Evolutionary conservation across 2,797 vertebrate species (phyloP), one percentile per base, ranked within the genome.

Genomic region (Anguilla megastoma): DNA sequence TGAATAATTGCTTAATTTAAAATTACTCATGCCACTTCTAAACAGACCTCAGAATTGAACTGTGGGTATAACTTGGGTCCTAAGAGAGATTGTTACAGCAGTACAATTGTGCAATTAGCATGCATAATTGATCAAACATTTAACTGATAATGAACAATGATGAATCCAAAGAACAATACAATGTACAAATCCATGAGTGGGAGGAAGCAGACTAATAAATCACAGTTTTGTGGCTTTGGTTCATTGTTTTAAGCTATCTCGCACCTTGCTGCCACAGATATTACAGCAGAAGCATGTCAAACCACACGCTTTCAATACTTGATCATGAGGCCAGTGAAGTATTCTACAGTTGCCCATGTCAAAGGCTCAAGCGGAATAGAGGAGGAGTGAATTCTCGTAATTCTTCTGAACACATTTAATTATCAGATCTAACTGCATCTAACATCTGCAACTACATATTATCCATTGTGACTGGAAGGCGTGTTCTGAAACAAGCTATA

Each of bases 41-140:
- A 89, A 83, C 91, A 91, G 36, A 79, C 36, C 89, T 91, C 90
- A 80, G 91, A 89, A 89, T 93, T 91, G 89, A 88, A 86, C 66
- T 85, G 86, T 88, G 90, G 87, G 89, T 91, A 90, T 94, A 96
- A 96, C 96, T 95, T 95, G 91, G 95, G 92, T 94, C 95, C 94
- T 94, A 89, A 14, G 94, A 96, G 96, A 95, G 94, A 95, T 94
- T 91, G 92, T 90, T 89, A 91, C 89, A 89, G 90, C 86, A 90
- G 90, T 91, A 92, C 91, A 94, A 94, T 94, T 93, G 90, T 91
- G 92, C 91, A 94, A 94, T 94, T 93, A 93, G 48, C 92, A 91
- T 90, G 92, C 91, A 90, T 91, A 92, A 92, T 94, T 95, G 92
- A 94, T 95, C 91, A 94, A 93, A 92, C 93, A 94, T 94, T 96